Conservation (phyloP, 2,113 vertebrate genomes). For the Poecilia latipinna region DNA sequence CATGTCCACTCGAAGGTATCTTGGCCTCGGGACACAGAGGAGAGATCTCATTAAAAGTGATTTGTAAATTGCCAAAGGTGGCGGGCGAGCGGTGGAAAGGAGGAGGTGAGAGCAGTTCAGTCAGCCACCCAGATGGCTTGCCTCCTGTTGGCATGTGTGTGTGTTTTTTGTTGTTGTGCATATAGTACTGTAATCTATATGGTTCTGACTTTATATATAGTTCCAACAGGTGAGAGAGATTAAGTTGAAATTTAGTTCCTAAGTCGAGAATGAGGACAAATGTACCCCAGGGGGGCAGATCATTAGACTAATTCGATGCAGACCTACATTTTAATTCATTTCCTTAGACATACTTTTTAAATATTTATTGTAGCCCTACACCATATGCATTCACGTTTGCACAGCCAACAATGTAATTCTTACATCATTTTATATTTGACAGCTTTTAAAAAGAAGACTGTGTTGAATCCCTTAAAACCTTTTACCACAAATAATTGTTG, state of each 20-base stretch:
- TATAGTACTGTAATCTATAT: constrained; percentile 16
- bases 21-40: constrained; percentile 15
- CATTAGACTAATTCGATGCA: constrained; percentile 57
- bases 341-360: constrained; percentile 57
- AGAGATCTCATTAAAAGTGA: constrained; percentile 62
- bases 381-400: constrained; percentile 55
- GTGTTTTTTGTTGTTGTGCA: constrained; percentile 63
- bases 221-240: constrained; percentile 68
- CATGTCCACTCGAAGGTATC: constrained; percentile 20
- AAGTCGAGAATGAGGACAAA: constrained; percentile 51
- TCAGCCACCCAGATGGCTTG: constrained; percentile 39
- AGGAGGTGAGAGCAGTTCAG: constrained; percentile 40
- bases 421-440: neutral
- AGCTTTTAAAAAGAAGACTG: neutral
- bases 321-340: constrained; percentile 61
- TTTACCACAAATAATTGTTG: neutral
- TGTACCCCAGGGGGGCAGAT: constrained; percentile 53
- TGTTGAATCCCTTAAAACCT: neutral
- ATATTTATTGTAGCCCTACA: constrained; percentile 69
- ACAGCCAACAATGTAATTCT: constrained; percentile 14
- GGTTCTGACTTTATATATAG: constrained; percentile 35
- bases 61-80: constrained; percentile 52
- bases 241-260: constrained; percentile 61
- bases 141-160: constrained; percentile 25
- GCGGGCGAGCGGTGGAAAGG: neutral